Conservation (phyloP, 2,113 vertebrate species). For the Hepsetus odoe region DNA sequence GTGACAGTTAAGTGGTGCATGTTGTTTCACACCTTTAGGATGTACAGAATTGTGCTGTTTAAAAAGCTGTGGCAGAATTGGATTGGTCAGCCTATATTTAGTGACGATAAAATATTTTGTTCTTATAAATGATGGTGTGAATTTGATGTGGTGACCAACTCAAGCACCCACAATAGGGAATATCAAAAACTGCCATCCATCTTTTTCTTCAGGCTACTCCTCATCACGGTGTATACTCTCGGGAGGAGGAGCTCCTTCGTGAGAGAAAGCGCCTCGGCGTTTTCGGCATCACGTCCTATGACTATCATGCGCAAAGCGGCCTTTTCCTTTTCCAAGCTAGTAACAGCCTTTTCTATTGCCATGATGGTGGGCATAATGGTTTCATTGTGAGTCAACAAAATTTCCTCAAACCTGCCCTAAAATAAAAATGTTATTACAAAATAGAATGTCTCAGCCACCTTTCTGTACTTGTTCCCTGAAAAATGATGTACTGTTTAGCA, state of each 20-base stretch:
- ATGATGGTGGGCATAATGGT: slow-evolving; percentile 90
- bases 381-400: slow-evolving; percentile 88
- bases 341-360: slow-evolving; percentile 96
- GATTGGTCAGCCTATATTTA: too few relatives aligned
- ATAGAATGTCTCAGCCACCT: neutral
- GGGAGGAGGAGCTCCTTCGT: slow-evolving; percentile 92
- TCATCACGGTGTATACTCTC: slow-evolving; percentile 91
- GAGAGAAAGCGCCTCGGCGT: slow-evolving; percentile 93
- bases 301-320: slow-evolving; percentile 92
- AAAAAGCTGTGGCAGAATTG: too few relatives aligned
- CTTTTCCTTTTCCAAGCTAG: slow-evolving; percentile 98
- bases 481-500: slow-evolving; percentile 70
- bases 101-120: too few relatives aligned
- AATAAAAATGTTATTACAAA: neutral
- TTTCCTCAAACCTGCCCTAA: neutral
- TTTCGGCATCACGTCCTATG: slow-evolving; percentile 96
- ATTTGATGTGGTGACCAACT: neutral
- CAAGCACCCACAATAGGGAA: neutral
- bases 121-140: neutral
- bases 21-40: too few relatives aligned
- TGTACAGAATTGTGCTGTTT: too few relatives aligned
- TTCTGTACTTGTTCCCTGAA: slow-evolving; percentile 18
- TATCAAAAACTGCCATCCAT: neutral
- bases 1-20: too few relatives aligned
- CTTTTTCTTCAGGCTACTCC: slow-evolving; percentile 83